These are phyloP conservation scores for Aphidius gifuensis DNA, from an alignment of 1,140 invertebrate species.

Conservation along the genomic window DNA sequence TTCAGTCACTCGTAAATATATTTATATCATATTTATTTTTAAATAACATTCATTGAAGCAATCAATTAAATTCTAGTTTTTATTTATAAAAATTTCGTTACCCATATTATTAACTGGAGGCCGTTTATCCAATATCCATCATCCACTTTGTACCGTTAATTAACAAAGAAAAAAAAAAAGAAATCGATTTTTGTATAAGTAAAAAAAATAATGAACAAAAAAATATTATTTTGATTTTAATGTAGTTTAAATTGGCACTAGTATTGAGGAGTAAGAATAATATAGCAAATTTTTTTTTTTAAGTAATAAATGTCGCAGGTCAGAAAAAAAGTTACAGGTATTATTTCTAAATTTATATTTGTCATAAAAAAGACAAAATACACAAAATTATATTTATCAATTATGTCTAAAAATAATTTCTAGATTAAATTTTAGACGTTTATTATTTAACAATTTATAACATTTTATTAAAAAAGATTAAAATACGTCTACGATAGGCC, in stretches of 20 bases:
- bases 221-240: no score
- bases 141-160: constrained; percentile 10
- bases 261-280: no score
- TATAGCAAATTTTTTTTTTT: no score
- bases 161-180: neutral
- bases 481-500: constrained; percentile 48
- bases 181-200: neutral
- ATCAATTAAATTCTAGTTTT: neutral
- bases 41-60: no score
- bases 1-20: constrained; percentile 28
- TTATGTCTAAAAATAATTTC: no score
- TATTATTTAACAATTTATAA: constrained; percentile 50
- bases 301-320: neutral
- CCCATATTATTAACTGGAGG: constrained; percentile 42
- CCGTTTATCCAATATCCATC: constrained; percentile 33
- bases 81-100: constrained; percentile 39
- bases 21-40: no score
- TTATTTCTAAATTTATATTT: neutral
- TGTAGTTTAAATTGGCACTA: no score
- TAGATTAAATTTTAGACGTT: constrained; percentile 32
- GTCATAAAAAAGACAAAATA: constrained; percentile 39
- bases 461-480: constrained; percentile 40
- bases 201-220: no score
- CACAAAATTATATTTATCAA: constrained; percentile 34
- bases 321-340: constrained; percentile 4